Percentiles rank a stretch among this genome's conserved stretches.
Evolutionary conservation across 2,888 invertebrate species (phyloP).

Genomic region (Drosophila fungiperda): DNA sequence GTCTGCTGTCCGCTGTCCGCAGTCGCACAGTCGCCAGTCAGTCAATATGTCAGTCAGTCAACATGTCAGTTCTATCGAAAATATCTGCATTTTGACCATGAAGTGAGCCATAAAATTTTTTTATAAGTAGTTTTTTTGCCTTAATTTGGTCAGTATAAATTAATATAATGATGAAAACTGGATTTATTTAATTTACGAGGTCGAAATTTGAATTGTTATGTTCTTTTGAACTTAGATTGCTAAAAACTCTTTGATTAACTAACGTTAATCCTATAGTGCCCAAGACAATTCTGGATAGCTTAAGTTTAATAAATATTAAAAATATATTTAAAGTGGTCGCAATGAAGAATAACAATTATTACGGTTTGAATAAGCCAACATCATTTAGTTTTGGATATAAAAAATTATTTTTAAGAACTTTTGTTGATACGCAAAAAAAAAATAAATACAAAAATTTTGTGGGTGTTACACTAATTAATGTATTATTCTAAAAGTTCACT

Average conservation of each 20-base stretch:
- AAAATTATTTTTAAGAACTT: too few species aligned
- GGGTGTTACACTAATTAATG: background rate
- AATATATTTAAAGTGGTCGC: background rate
- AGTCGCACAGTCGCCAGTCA: background rate
- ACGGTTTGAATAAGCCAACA: background rate
- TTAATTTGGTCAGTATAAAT: background rate
- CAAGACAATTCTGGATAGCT: background rate
- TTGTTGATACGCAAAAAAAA: too few species aligned
- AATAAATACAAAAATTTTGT: too few species aligned
- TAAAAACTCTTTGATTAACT: background rate
- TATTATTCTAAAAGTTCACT: background rate
- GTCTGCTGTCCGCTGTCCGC: background rate
- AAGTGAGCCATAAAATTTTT: slow-evolving; percentile 1
- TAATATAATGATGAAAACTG: background rate
- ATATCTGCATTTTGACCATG: background rate
- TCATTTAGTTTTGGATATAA: background rate
- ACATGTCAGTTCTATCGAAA: slow-evolving; percentile 11
- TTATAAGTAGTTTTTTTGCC: background rate
- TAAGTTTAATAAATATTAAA: background rate
- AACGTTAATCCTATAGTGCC: background rate
- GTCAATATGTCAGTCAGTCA: slow-evolving; percentile 2
- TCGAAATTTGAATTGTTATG: background rate
- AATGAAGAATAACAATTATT: background rate
- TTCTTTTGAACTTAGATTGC: background rate
- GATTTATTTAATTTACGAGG: background rate